Percentiles rank a stretch among this genome's conserved stretches.
Conservation (phyloP, 2,113 vertebrate species). For the Tringa solitaria region DNA sequence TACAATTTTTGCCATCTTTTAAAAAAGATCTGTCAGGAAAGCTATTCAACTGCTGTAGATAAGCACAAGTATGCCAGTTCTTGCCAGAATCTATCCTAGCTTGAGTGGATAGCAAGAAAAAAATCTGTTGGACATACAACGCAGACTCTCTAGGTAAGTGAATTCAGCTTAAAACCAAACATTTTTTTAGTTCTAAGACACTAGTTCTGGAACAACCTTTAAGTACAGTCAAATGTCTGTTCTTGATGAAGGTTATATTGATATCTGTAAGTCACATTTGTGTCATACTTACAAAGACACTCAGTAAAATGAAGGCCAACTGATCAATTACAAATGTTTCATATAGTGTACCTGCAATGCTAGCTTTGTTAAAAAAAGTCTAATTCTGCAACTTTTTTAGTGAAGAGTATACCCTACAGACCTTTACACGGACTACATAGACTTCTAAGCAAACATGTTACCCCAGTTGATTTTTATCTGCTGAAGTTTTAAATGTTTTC, state of each 20-base stretch:
- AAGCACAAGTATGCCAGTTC: not conserved
- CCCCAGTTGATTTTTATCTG: not conserved
- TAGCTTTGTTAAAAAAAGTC: not conserved
- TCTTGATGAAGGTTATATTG: not conserved
- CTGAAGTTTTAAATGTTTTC: not conserved
- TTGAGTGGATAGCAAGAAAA: not conserved
- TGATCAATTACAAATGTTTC: not conserved
- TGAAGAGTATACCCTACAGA: not conserved
- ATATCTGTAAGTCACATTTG: not conserved
- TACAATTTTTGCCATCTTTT: not conserved
- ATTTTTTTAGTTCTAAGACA: not conserved
- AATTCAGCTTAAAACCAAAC: not conserved
- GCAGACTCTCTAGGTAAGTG: accelerated
- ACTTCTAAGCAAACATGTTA: not conserved
- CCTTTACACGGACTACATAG: not conserved
- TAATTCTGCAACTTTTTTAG: not conserved
- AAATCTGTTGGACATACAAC: accelerated
- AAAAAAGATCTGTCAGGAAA: not conserved
- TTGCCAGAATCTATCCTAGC: not conserved
- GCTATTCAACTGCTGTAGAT: not conserved
- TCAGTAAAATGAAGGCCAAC: not conserved
- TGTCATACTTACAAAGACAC: not conserved
- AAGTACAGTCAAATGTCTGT: not conserved
- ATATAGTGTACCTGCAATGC: not conserved
- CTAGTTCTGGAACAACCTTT: not conserved